These are phyloP conservation scores for Ypsolopha sequella DNA, from an alignment of 2,888 invertebrate species.

Conservation along the genomic window DNA sequence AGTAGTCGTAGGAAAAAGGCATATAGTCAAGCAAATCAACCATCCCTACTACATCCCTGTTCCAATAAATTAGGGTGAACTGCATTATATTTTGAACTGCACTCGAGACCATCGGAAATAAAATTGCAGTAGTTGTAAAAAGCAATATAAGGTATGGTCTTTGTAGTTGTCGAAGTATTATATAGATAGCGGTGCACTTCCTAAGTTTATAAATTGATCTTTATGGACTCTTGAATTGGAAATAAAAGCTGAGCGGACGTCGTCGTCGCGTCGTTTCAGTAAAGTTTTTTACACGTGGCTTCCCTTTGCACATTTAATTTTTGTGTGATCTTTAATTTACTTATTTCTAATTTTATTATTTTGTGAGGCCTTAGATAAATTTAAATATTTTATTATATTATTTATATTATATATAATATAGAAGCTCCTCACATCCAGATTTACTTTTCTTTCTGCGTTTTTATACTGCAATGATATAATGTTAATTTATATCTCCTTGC, in stretches of 20 bases:
- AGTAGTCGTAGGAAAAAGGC: too few species aligned
- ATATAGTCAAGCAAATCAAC: too few species aligned
- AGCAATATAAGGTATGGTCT: conserved; percentile 46
- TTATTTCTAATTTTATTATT: too few species aligned
- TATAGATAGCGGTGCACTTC: conserved; percentile 23
- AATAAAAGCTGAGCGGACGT: neutral
- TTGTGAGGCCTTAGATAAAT: too few species aligned
- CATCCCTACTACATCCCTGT: conserved; percentile 9
- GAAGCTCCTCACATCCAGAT: too few species aligned
- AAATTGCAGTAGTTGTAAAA: conserved; percentile 43
- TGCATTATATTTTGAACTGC: conserved; percentile 24
- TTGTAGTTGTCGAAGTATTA: conserved; percentile 23
- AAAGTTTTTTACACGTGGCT: neutral
- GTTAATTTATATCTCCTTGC: too few species aligned
- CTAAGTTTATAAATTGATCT: conserved; percentile 9
- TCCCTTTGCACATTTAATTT: neutral
- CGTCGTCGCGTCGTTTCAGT: neutral
- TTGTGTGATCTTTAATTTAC: too few species aligned
- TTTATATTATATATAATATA: too few species aligned
- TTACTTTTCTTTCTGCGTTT: too few species aligned
- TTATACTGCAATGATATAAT: too few species aligned
- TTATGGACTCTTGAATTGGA: neutral
- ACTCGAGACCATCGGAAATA: conserved; percentile 22
- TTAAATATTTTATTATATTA: too few species aligned
- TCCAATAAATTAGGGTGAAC: conserved; percentile 35